Conservation (phyloP, 2,797 vertebrate species). For the Pangasius mekongensis region DNA sequence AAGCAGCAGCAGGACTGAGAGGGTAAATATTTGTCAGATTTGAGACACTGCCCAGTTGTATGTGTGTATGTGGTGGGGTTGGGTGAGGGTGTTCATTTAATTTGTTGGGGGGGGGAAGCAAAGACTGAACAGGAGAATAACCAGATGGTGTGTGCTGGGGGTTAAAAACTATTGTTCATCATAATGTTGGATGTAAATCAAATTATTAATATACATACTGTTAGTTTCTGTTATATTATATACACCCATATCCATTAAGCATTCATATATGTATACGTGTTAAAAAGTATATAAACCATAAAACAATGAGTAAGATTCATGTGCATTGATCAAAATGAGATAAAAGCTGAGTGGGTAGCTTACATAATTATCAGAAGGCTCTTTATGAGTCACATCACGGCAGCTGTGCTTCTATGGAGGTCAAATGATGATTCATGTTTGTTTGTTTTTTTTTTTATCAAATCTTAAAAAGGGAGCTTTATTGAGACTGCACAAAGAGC, state of each 20-base stretch:
- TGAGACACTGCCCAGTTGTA: constrained; percentile 46
- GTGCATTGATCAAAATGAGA: neutral
- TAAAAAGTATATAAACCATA: neutral
- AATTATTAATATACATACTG: neutral
- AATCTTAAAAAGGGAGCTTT: neutral
- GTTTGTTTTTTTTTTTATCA: neutral
- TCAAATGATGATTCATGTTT: constrained; percentile 20
- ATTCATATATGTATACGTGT: neutral
- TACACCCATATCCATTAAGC: neutral
- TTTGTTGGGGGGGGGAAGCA: constrained; percentile 5
- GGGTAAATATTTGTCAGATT: constrained; percentile 80
- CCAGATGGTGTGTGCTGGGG: constrained; percentile 27
- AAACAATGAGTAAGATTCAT: neutral
- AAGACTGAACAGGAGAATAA: constrained; percentile 5
- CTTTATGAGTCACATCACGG: constrained; percentile 3
- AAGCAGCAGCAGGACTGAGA: constrained; percentile 73
- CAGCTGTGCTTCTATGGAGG: constrained; percentile 12
- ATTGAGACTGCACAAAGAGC: neutral
- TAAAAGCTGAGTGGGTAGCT: constrained; percentile 2
- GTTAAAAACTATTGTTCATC: constrained; percentile 20
- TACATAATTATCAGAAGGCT: constrained; percentile 17
- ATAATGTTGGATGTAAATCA: neutral
- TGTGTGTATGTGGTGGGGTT: constrained; percentile 2
- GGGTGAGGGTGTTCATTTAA: neutral
- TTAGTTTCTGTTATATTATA: neutral